phyloP scores from a whole-genome alignment of 2,113 vertebrate species.

The Dipodomys stephensi region DNA sequence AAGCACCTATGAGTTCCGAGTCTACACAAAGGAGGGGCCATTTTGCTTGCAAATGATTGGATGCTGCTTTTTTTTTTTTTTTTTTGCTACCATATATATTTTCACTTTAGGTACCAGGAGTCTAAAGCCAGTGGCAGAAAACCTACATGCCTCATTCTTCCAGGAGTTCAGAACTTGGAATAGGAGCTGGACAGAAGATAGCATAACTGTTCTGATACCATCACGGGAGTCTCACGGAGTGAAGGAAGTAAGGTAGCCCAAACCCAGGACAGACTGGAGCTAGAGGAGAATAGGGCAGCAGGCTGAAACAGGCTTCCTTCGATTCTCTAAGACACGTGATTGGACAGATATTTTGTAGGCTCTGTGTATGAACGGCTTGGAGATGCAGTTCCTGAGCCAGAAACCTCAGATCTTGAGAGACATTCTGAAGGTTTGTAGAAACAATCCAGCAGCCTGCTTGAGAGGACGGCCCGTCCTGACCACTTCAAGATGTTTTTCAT shows the following conservation, averaged over 20 bases:
- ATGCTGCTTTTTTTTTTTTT: not conserved
- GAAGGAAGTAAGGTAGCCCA: not conserved
- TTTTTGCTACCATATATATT: not conserved
- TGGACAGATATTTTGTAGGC: not conserved
- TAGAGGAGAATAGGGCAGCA: not conserved
- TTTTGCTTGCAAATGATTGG: not conserved
- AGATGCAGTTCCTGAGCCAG: not conserved
- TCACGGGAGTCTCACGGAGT: not conserved
- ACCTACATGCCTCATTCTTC: rapidly evolving
- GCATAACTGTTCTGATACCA: not conserved
- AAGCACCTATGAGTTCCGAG: not conserved
- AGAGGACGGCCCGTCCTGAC: not conserved
- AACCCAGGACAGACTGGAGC: not conserved
- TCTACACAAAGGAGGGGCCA: not conserved
- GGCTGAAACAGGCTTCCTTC: not conserved
- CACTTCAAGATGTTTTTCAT: not conserved
- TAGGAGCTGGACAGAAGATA: not conserved
- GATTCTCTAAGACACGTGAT: not conserved
- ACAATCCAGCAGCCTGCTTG: not conserved
- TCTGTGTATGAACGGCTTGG: not conserved
- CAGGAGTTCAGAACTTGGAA: not conserved
- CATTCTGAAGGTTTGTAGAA: not conserved
- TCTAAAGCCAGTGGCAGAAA: not conserved
- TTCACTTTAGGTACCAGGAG: not conserved
- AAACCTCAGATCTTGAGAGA: not conserved